Evolutionary conservation across 2,113 vertebrate genomes (phyloP), one percentile per base, ranked within the genome.

Genomic region (Synchiropus splendidus): DNA sequence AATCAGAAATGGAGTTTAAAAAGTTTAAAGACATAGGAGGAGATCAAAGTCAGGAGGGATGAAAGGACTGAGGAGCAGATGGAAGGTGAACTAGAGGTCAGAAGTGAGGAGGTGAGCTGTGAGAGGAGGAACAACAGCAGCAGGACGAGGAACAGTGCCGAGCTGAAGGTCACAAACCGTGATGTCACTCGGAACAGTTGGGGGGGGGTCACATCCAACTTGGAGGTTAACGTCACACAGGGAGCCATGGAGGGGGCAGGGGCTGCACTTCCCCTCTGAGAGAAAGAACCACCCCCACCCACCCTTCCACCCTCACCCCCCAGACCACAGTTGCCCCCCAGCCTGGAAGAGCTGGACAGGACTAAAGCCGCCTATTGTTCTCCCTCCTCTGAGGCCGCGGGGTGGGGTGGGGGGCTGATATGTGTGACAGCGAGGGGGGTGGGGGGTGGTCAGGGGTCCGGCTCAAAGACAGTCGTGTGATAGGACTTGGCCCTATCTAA

Each of bases 401-500:
- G 56, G 13, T 47, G 41, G 44, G 31, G 44, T 34, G 54, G 16
- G 48, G 36, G 45, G 18, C 45, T 43, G 50, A 41, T 40, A 38
- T 42, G 45, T 43, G 53, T 39, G 34, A 18, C 37, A 16, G 40
- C 32, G 12, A 12, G 37, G 10, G 10, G 1, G 37, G 43, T 17
- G 14, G 9, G 16, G 36, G 60, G 49, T 61, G 48, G 50, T 47
- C n/a, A 31, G 80, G 76, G 82, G 75, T 83, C 78, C 75, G 78
- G 83, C 89, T 89, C 83, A 81, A 88, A 87, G 87, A 90, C 88
- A 89, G 84, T 86, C 77, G 79, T 75, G 86, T 84, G 90, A 90
- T 87, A 88, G 88, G 88, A 92, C 88, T 88, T 85, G 85, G 87
- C 89, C 89, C 90, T 92, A 92, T 92, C 91, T 92, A 91, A 93